Evolutionary conservation across 2,797 vertebrate genomes (phyloP).

Genomic region (Pangasius larnaudii): DNA sequence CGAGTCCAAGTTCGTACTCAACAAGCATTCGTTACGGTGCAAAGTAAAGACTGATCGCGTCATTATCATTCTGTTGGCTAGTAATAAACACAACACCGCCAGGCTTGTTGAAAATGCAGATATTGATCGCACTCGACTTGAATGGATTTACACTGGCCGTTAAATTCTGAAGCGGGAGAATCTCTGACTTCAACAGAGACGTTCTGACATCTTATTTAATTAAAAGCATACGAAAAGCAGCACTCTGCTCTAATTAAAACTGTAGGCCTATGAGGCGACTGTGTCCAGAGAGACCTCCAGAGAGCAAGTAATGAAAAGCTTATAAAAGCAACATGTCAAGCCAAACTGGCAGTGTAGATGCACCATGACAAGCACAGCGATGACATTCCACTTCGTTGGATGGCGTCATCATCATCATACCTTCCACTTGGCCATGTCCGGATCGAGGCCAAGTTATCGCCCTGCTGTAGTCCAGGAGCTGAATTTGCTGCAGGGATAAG

Average conservation of each 20-base stretch:
- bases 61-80: neutral
- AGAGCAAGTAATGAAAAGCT: conserved; percentile 50
- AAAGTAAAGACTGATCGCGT: neutral
- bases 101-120: conserved; percentile 1
- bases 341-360: conserved; percentile 46
- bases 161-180: conserved; percentile 23
- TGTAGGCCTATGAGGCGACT: conserved; percentile 14
- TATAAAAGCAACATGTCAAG: conserved; percentile 36
- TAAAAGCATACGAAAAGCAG: conserved; percentile 27
- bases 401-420: conserved; percentile 45
- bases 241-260: conserved; percentile 45
- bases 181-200: conserved; percentile 9
- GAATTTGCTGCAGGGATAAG: conserved; percentile 50
- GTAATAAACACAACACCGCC: neutral
- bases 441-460: conserved; percentile 47
- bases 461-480: conserved; percentile 50
- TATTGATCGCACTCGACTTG: neutral
- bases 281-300: conserved; percentile 33
- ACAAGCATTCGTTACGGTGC: neutral
- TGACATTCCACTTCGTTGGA: conserved; percentile 51
- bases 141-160: conserved; percentile 7
- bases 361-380: conserved; percentile 40
- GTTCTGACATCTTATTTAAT: conserved; percentile 41
- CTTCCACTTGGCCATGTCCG: conserved; percentile 49
- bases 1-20: neutral